Conservation (phyloP, 1,140 invertebrate genomes). For the Lethrus apterus region DNA sequence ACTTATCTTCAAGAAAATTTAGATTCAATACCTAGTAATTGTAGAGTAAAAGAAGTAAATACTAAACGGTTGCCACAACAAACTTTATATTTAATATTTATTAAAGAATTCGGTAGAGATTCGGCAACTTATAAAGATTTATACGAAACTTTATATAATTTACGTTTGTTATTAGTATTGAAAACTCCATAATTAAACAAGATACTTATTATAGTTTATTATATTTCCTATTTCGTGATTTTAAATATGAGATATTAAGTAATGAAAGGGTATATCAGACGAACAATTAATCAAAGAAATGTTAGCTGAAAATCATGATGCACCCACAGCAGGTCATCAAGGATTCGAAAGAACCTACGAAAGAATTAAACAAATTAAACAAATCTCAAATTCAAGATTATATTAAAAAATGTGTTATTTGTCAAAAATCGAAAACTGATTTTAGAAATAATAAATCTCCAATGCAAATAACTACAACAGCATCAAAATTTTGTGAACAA, state of each 20-base stretch:
- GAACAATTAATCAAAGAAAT: background rate
- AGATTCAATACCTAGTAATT: too few species aligned
- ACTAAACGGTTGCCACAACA: too few species aligned
- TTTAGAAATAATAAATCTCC: slow-evolving; percentile 19
- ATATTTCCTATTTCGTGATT: too few species aligned
- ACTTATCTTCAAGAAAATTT: too few species aligned
- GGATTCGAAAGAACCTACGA: slow-evolving; percentile 11
- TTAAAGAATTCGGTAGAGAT: too few species aligned
- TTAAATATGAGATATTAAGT: slow-evolving; percentile 9
- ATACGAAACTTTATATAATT: too few species aligned
- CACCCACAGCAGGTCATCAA: slow-evolving; percentile 6
- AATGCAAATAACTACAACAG: slow-evolving; percentile 29
- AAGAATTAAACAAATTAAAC: slow-evolving; percentile 2
- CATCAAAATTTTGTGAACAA: slow-evolving; percentile 18
- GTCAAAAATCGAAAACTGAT: slow-evolving; percentile 15
- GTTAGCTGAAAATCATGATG: slow-evolving; percentile 14
- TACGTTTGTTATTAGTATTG: too few species aligned
- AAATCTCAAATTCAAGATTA: slow-evolving; percentile 11
- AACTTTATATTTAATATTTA: too few species aligned
- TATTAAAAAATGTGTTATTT: slow-evolving; percentile 15
- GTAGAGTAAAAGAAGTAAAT: too few species aligned
- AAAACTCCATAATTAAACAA: too few species aligned
- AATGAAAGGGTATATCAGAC: slow-evolving; percentile 1
- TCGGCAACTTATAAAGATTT: too few species aligned
- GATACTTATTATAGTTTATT: too few species aligned